Base-by-base conservation (phyloP, 2,113 vertebrate genomes). In the Crypturellus undulatus region DNA sequence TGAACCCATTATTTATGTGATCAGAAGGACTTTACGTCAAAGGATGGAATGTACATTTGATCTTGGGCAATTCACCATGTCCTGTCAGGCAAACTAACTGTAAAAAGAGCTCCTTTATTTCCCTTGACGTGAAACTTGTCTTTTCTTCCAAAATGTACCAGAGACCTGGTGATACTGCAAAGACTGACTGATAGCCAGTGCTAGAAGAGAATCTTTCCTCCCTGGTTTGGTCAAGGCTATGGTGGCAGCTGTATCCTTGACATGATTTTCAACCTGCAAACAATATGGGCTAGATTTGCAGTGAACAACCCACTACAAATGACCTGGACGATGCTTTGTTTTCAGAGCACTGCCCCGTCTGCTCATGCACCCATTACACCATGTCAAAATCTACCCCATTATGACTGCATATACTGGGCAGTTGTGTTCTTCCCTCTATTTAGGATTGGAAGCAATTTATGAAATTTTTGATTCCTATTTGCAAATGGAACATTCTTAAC, bases 221-320 rank as follows among this genome's bases (percentile, higher is more conserved):
- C 28, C 32, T 18, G 26, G 1, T 43, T 36, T 63, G 47, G 20
- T 4, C 7, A 4, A 87, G 47, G 71, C 71, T 43, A 65, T 32
- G 9, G 52, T 6, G 16, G 34, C 8, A 32, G 51, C 52, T 62
- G 21, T 60, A n/a, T 52, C 36, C 28, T 51, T 18, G 34, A 18
- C 25, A 7, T 7, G 62, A 16, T 58, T 79, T 51, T 60, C 26
- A 87, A 68, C 19, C 42, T 26, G 32, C 22, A 20, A 54, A 68
- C n/a, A 59, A 3, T 40, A 12, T 2, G 52, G 7, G 21, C 47
- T 60, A 3, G 28, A 16, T 45, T 25, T 0, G 2, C 34, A 11
- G 52, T 3, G 34, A 63, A 36, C 18, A 90, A 8, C 15, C 21
- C 45, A 6, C 28, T 59, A 52, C 43, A 7, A 51, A 40, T 10